Conservation (phyloP, 2,888 invertebrate species). For the Diarsia dahlii region DNA sequence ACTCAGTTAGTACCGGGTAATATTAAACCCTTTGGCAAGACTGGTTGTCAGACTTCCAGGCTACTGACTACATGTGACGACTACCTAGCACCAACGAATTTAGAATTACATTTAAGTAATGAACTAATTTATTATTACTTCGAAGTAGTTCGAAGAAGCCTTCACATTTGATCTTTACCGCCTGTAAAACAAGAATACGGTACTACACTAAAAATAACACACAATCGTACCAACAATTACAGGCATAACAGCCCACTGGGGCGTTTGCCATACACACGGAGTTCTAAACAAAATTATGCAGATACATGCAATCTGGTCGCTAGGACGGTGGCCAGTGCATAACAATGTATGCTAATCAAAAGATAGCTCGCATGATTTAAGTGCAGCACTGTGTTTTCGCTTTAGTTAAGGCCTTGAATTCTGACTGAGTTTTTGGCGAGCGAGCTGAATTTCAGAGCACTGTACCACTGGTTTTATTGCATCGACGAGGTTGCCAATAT, state of each 20-base stretch:
- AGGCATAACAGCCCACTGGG: conserved; percentile 32
- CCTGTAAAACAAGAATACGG: not conserved
- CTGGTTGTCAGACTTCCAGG: too few species aligned
- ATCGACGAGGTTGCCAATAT: conserved; percentile 32
- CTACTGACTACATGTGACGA: too few species aligned
- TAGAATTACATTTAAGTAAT: not conserved
- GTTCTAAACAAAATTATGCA: conserved; percentile 79
- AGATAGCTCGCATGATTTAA: conserved; percentile 78
- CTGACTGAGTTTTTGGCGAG: conserved; percentile 45
- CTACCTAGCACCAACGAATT: not conserved
- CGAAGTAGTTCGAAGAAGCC: not conserved
- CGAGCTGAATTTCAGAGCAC: conserved; percentile 24
- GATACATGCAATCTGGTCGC: conserved; percentile 81
- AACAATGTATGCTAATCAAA: conserved; percentile 83
- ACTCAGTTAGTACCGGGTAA: too few species aligned
- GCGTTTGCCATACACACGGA: conserved; percentile 58
- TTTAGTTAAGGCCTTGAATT: conserved; percentile 62
- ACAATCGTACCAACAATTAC: conserved; percentile 33
- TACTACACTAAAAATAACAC: not conserved
- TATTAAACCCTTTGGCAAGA: too few species aligned
- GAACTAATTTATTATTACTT: not conserved
- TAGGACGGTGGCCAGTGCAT: conserved; percentile 72
- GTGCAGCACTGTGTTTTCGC: conserved; percentile 54
- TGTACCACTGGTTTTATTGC: conserved; percentile 35
- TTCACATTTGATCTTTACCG: not conserved